phyloP scores from a whole-genome alignment of 2,113 vertebrate genomes.

The Danionella cerebrum region DNA sequence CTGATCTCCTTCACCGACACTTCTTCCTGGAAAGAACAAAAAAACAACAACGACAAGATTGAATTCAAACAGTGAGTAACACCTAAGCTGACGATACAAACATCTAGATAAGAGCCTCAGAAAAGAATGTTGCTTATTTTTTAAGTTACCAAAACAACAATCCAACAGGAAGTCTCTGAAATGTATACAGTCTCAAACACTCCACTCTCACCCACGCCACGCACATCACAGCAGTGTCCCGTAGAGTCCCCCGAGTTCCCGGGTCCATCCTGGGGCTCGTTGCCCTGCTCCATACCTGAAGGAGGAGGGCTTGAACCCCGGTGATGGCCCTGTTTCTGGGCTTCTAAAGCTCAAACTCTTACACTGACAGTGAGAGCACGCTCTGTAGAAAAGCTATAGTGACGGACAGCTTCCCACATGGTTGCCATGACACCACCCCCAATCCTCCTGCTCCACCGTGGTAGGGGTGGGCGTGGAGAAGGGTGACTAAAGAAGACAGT shows the following conservation, averaged over 20 bases:
- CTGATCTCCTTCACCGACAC: slow-evolving; percentile 77
- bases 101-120: background rate
- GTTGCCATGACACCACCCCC: slow-evolving; percentile 48
- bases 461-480: slow-evolving; percentile 43
- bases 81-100: background rate
- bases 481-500: slow-evolving; percentile 48
- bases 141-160: too few relatives aligned
- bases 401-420: slow-evolving; percentile 40
- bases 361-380: background rate
- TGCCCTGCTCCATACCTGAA: slow-evolving; percentile 18
- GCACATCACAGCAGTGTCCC: slow-evolving; percentile 20
- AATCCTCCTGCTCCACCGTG: slow-evolving; percentile 38
- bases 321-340: background rate
- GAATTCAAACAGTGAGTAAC: background rate
- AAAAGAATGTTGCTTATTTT: too few relatives aligned
- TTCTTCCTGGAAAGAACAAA: slow-evolving; percentile 63
- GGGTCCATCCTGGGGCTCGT: background rate
- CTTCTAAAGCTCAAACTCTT: background rate
- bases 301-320: background rate
- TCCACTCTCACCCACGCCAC: slow-evolving; percentile 30
- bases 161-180: background rate
- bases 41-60: background rate
- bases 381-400: slow-evolving; percentile 15
- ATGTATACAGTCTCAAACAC: background rate
- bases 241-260: background rate